phyloP scores from a whole-genome alignment of 2,888 invertebrate species.

The Miltochrista miniata region DNA sequence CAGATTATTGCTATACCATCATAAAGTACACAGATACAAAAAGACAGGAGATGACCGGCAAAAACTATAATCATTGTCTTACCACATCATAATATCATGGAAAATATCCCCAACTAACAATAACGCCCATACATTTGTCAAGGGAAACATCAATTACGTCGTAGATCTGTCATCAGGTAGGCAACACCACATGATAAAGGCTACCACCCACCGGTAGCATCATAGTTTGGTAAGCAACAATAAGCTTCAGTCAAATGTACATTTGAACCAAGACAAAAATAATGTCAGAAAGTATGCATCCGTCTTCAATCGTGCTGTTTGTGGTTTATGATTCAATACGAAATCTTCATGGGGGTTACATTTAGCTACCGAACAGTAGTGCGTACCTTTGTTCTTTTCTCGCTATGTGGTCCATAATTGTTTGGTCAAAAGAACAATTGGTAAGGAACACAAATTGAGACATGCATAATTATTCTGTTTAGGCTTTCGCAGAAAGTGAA shows the following conservation, averaged over 20 bases:
- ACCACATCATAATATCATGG: slow-evolving; percentile 6
- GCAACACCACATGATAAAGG: slow-evolving; percentile 42
- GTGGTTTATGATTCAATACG: slow-evolving; percentile 72
- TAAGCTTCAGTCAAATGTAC: slow-evolving; percentile 50
- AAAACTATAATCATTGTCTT: slow-evolving; percentile 22
- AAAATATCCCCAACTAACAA: slow-evolving; percentile 24
- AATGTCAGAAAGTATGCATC: slow-evolving; percentile 38
- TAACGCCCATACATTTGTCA: slow-evolving; percentile 42
- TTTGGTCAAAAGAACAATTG: slow-evolving; percentile 55
- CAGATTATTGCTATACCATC: too few relatives aligned
- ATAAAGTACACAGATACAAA: slow-evolving; percentile 1
- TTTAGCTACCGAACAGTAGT: slow-evolving; percentile 72
- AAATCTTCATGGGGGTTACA: slow-evolving; percentile 54
- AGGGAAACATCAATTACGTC: slow-evolving; percentile 70
- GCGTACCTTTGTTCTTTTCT: slow-evolving; percentile 61
- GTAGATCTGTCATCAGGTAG: slow-evolving; percentile 73
- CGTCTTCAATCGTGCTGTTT: slow-evolving; percentile 64
- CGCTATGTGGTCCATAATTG: slow-evolving; percentile 70
- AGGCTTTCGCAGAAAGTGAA: slow-evolving; percentile 26
- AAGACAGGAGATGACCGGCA: slow-evolving; percentile 3
- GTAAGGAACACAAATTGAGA: slow-evolving; percentile 56
- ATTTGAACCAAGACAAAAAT: slow-evolving; percentile 55
- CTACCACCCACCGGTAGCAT: slow-evolving; percentile 76
- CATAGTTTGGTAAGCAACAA: slow-evolving; percentile 75
- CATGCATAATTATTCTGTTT: slow-evolving; percentile 26